Evolutionary conservation across 1,140 invertebrate species (phyloP).

Genomic region (Aphelenchoides besseyi): DNA sequence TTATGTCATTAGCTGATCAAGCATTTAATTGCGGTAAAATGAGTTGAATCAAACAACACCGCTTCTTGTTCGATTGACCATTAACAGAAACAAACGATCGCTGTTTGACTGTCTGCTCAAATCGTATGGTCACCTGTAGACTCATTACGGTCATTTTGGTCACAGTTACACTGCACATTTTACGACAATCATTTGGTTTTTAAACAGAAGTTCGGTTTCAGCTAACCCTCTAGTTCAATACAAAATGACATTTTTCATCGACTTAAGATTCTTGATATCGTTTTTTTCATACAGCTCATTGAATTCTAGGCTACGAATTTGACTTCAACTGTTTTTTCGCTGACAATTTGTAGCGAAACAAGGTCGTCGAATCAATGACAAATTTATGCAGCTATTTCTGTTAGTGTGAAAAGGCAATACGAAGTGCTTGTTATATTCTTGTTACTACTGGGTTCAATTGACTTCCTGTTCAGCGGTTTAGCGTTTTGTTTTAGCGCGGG

Average conservation of each 20-base stretch:
- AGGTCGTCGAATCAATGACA: not conserved
- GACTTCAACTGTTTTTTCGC: not conserved
- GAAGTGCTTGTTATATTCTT: too few species aligned
- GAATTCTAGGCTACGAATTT: not conserved
- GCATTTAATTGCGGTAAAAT: too few species aligned
- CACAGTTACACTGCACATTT: not conserved
- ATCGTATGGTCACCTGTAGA: too few species aligned
- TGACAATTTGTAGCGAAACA: not conserved
- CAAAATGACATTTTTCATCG: not conserved
- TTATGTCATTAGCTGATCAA: too few species aligned
- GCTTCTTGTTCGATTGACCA: too few species aligned
- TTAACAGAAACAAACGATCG: too few species aligned
- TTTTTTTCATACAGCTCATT: not conserved
- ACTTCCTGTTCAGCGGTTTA: not conserved
- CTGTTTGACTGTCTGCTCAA: too few species aligned
- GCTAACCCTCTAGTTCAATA: not conserved
- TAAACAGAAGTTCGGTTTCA: not conserved
- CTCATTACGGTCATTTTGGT: not conserved
- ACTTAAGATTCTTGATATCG: not conserved
- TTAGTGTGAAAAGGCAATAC: too few species aligned
- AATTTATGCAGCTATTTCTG: too few species aligned
- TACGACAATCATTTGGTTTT: not conserved
- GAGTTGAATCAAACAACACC: too few species aligned
- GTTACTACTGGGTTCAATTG: too few species aligned
- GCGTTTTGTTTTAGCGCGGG: not conserved